Evolutionary conservation across 2,113 vertebrate species (phyloP), one percentile per base, ranked within the genome.

Genomic region (Chloroceryle aenea): DNA sequence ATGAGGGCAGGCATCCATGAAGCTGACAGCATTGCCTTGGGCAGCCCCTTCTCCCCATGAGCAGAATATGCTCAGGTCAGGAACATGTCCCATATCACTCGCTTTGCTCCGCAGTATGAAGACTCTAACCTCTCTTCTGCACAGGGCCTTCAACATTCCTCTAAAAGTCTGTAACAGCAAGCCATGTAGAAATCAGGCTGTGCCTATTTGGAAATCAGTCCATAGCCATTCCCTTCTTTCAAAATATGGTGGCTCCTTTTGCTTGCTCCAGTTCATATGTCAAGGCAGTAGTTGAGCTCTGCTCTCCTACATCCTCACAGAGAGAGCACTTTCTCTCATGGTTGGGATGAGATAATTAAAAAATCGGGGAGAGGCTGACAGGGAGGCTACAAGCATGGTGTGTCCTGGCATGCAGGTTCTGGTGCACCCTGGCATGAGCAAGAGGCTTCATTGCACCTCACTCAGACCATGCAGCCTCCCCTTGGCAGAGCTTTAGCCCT

Each of bases 291-390:
- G 7, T 0, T 34, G 20, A 38, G 20, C 23, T 66, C 66, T 48
- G 27, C 30, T 62, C 9, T 87, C n/a, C 45, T 27, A 20, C n/a
- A 19, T n/a, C 32, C 32, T 40, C 8, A 5, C 9, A 13, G 63
- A 77, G n/a, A 30, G 22, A 71, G 22, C 0, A 0, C 23, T 55
- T 85, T 56, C 22, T 50, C 12, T n/a, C 14, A 4, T 29, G 59
- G 66, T 26, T 6, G 5, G 58, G 23, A 42, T 1, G 2, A 61
- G 20, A 17, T 26, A 61, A 12, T 13, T 47, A 67, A 67, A 66
- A 21, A 16, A 71, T 17, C 26, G 59, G 10, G 4, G 3, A 1
- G 17, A 61, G 32, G 48, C 32, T 61, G 48, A 19, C 12, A 34
- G 40, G 19, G 20, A 58, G 21, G 56, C 20, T 55, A 10, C 50